Evolutionary conservation across 2,113 vertebrate species (phyloP).

Genomic region (Nipponia nippon): DNA sequence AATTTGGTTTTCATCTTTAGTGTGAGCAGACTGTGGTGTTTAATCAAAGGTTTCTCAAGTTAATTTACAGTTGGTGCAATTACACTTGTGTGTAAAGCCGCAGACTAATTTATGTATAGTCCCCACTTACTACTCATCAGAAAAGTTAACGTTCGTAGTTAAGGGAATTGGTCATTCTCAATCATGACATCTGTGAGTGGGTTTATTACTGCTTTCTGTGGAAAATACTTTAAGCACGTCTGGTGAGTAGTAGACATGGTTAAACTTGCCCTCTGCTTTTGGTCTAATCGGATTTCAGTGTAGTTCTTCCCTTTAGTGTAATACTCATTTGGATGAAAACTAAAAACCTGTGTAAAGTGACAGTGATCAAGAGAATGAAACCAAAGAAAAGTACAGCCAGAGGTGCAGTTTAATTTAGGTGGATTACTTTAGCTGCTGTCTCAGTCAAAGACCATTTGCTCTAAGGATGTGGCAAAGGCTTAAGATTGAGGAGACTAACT

Average conservation of each 20-base stretch:
- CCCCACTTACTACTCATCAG: not conserved
- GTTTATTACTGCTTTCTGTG: not conserved
- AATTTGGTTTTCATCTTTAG: slow-evolving; percentile 29
- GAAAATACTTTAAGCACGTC: not conserved
- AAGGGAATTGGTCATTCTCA: not conserved
- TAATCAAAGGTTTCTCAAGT: slow-evolving; percentile 39
- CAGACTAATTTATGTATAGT: slow-evolving; percentile 7
- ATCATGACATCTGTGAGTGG: not conserved
- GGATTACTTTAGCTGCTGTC: not conserved
- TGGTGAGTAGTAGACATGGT: not conserved
- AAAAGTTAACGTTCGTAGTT: slow-evolving; percentile 4
- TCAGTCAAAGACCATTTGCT: not conserved
- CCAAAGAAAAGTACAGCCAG: not conserved
- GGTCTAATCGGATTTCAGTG: not conserved
- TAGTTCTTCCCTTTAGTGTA: not conserved
- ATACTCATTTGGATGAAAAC: not conserved
- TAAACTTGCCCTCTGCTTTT: slow-evolving; percentile 39
- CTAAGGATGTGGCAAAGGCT: not conserved
- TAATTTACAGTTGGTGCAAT: slow-evolving; percentile 24
- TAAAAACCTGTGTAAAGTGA: slow-evolving; percentile 10
- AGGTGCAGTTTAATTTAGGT: not conserved
- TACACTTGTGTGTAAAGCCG: not conserved
- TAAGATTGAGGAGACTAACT: not conserved
- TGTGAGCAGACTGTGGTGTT: not conserved
- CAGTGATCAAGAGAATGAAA: not conserved